Evolutionary conservation across 2,888 invertebrate genomes (phyloP), one percentile per base, ranked within the genome.

Genomic region (Diarsia brunnea): DNA sequence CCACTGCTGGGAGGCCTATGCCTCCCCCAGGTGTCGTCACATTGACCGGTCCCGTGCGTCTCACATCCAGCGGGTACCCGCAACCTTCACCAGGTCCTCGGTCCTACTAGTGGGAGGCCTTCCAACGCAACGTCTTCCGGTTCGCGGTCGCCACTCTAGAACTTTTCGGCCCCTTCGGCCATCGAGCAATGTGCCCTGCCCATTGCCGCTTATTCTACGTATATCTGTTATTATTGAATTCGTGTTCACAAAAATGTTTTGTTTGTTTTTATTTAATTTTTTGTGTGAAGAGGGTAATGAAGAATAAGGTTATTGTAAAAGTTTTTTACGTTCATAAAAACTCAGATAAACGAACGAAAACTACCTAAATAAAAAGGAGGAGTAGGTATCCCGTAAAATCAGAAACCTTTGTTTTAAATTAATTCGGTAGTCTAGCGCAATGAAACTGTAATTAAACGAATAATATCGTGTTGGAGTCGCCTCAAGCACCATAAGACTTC

Each of bases 391-490:
- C 14, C 58, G 61, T 69, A 31, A 75, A 84, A 84, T 85, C 71
- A 75, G 58, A 75, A 79, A 64, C 47, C 65, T 81, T 86, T 81
- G 88, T 88, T 85, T 78, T 75, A 85, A 87, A 86, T 83, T 81
- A 79, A 84, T 87, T 82, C 81, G 73, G 81, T 79, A 86, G 71
- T 84, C 85, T 84, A 71, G 76, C 43, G 86, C 89, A 91, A 91
- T 90, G 88, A 91, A 92, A 91, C 85, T 88, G 90, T 86, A 92
- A 92, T 93, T 93, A 92, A 89, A 91, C 88, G 86, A 90, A 90
- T 90, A 90, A 91, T 89, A 87, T 87, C 86, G 85, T 90, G 91
- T 91, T 73, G 82, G 84, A 80, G 87, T 88, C 82, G 87, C 87
- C 90, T 89, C 86, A 86, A 89, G 87, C 85, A 81, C 78, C 84